Conservation (phyloP, 2,888 invertebrate species). For the Coenonympha glycerion region DNA sequence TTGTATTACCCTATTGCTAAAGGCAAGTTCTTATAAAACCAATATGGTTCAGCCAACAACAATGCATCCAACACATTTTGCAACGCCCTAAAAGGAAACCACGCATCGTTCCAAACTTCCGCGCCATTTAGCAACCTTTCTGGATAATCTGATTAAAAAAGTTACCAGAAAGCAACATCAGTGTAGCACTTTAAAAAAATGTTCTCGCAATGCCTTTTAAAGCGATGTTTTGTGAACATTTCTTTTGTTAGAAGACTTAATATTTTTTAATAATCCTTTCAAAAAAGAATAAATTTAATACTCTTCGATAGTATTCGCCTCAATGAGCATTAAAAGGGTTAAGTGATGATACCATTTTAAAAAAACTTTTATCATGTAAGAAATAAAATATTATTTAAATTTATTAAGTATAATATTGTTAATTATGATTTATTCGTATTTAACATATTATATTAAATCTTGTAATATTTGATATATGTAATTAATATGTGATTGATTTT, state of each 20-base stretch:
- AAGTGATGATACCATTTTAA: background rate
- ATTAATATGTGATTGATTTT: too few relatives aligned
- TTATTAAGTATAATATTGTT: background rate
- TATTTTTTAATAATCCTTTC: background rate
- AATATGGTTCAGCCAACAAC: too few relatives aligned
- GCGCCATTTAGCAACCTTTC: constrained; percentile 42
- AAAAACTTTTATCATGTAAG: background rate
- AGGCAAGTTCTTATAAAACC: too few relatives aligned
- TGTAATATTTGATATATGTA: too few relatives aligned
- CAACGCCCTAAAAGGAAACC: constrained; percentile 36
- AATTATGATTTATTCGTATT: too few relatives aligned
- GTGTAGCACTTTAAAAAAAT: constrained; percentile 13
- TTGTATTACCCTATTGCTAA: too few relatives aligned
- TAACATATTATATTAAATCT: too few relatives aligned
- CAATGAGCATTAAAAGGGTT: constrained; percentile 1
- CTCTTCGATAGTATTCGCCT: background rate
- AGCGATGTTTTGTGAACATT: constrained; percentile 22
- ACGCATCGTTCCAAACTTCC: constrained; percentile 46
- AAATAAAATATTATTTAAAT: too few relatives aligned
- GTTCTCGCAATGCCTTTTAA: constrained; percentile 5
- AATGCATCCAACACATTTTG: constrained; percentile 24
- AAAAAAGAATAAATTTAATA: constrained; percentile 2
- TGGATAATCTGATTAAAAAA: constrained; percentile 13
- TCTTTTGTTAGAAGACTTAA: constrained; percentile 17
- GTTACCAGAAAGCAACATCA: constrained; percentile 11